Percentiles rank a stretch among this genome's conserved stretches.
Evolutionary conservation across 1,140 invertebrate species (phyloP).

Genomic region (Whitmania pigra): DNA sequence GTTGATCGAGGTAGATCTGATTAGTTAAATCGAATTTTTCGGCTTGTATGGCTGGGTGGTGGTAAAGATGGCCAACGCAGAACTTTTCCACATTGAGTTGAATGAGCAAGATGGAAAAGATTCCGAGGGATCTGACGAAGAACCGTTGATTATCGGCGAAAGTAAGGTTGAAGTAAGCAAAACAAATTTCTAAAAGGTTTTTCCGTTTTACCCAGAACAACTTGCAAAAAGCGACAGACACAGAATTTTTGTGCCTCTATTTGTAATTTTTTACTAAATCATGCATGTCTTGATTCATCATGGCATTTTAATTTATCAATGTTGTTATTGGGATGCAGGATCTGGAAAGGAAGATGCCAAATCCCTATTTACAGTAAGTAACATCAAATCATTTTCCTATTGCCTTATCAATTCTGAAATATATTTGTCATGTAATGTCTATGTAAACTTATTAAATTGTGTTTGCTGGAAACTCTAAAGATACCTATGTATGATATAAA

Average conservation of each 20-base stretch:
- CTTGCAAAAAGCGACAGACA: neutral
- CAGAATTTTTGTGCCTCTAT: conserved; percentile 1
- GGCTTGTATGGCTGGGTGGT: neutral
- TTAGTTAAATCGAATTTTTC: too few species aligned
- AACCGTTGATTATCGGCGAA: neutral
- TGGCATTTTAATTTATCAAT: too few species aligned
- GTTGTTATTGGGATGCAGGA: too few species aligned
- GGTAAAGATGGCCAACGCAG: conserved; percentile 3
- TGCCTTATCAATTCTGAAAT: neutral
- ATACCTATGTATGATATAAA: neutral
- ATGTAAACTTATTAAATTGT: neutral
- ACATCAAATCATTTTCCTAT: too few species aligned
- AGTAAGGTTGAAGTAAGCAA: conserved; percentile 3
- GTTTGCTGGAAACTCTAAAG: neutral
- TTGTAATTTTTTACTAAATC: neutral
- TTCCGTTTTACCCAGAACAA: neutral
- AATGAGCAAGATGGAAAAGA: conserved; percentile 10
- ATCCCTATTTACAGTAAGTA: too few species aligned
- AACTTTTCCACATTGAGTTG: conserved; percentile 1
- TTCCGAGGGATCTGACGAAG: conserved; percentile 1
- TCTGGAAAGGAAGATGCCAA: too few species aligned
- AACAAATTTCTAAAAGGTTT: neutral
- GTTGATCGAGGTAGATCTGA: too few species aligned
- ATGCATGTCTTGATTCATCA: neutral
- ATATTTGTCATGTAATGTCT: neutral